These are phyloP conservation scores for Danaus melanippus DNA, from an alignment of 1,140 invertebrate species.

Conservation along the genomic window DNA sequence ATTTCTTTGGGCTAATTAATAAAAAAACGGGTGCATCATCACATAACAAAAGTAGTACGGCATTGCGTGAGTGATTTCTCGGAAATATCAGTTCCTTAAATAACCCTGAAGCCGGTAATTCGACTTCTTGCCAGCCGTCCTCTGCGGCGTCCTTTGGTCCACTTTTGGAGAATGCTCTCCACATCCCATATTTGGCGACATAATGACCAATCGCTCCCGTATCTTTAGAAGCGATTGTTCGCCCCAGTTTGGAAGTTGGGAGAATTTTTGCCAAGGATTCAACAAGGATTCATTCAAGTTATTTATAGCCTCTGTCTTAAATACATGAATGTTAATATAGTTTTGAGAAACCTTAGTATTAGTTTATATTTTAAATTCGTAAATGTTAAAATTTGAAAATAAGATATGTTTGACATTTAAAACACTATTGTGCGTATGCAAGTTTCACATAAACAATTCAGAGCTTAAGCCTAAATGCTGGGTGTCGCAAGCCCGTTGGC, in stretches of 20 bases:
- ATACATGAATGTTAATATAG: constrained; percentile 2
- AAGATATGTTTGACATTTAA: constrained; percentile 12
- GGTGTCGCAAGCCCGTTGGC: constrained; percentile 35
- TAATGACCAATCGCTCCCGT: constrained; percentile 48
- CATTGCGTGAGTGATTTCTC: constrained; percentile 55
- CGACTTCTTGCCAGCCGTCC: constrained; percentile 52
- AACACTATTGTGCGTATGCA: constrained; percentile 9
- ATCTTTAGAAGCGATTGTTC: constrained; percentile 51
- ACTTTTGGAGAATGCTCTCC: constrained; percentile 46
- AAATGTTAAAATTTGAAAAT: neutral
- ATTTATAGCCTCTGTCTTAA: constrained; percentile 15
- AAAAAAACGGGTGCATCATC: constrained; percentile 38
- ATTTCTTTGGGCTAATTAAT: constrained; percentile 30
- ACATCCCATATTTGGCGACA: constrained; percentile 53
- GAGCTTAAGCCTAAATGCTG: constrained; percentile 19
- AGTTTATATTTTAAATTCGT: neutral
- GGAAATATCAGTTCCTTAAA: constrained; percentile 57
- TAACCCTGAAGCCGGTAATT: constrained; percentile 42
- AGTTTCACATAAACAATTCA: constrained; percentile 20
- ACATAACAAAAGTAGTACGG: constrained; percentile 35
- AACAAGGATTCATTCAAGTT: constrained; percentile 23
- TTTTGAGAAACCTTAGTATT: constrained; percentile 1
- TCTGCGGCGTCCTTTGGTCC: constrained; percentile 62
- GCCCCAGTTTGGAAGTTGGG: constrained; percentile 53
- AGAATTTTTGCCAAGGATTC: constrained; percentile 36